Base-by-base conservation (phyloP, 2,113 vertebrate genomes). In the Indri indri region DNA sequence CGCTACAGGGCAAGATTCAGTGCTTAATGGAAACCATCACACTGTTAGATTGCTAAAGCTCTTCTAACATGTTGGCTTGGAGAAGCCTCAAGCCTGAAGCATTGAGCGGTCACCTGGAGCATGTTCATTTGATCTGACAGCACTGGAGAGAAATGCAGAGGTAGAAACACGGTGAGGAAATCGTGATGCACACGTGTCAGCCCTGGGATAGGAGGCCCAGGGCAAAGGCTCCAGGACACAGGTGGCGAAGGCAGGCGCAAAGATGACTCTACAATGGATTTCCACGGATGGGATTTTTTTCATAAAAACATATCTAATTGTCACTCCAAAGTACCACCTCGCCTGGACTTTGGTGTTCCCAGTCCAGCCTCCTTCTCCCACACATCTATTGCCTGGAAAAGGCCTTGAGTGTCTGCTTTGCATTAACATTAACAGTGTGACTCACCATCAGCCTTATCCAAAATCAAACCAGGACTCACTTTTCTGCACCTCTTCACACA, bases 11-110 rank as follows among this genome's bases (percentile, higher is more conserved):
- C 80, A 85, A 95, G 97, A 97, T 96, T 97, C 91, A 88, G 81
- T 80, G 71, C 91, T 98, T 98, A 98, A 98, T 97, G 97, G 87
- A 98, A 98, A 98, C 91, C 81, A 97, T 95, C 88, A 94, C 93
- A n/a, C 86, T 18, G 16, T 18, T 91, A 47, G 84, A 90, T 85
- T 87, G 45, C 91, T 86, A 79, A 95, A 77, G 82, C 52, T 89
- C 88, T 84, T 50, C 50, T 95, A 76, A 91, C 27, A 8, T 63
- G 54, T 42, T 74, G 84, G 71, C 94, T 92, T 65, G 65, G 96
- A 97, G 70, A 94, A 96, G 82, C 73, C 68, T 66, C n/a, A n/a
- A 80, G 94, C 84, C 7, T 84, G 45, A 92, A 82, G 68, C 77
- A 63, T 11, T 37, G 16, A 90, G 52, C 8, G 32, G 90, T 88